These are phyloP conservation scores for Mythimna lalbum DNA, from an alignment of 2,888 invertebrate species.

Conservation along the genomic window DNA sequence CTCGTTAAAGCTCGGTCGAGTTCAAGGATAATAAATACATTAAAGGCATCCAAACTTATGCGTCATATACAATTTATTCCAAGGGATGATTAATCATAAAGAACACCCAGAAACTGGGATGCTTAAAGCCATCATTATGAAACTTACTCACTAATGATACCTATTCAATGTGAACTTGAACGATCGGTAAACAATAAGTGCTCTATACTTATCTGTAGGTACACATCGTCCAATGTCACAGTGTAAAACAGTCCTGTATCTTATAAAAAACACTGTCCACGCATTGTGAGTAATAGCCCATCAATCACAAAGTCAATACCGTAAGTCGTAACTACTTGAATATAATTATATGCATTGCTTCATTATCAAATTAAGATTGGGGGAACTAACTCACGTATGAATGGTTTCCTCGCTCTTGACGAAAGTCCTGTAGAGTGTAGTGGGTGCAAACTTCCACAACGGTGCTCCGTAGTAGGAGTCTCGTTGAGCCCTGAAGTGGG, in stretches of 20 bases:
- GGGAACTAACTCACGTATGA: slow-evolving; percentile 92
- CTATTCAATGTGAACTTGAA: slow-evolving; percentile 52
- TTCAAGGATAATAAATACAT: slow-evolving; percentile 27
- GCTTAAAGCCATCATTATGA: slow-evolving; percentile 12
- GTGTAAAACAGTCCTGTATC: slow-evolving; percentile 35
- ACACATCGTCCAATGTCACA: slow-evolving; percentile 38
- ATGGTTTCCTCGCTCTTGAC: slow-evolving; percentile 94
- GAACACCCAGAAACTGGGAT: background rate
- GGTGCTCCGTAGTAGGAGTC: slow-evolving; percentile 96
- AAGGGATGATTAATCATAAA: slow-evolving; percentile 18
- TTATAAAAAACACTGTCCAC: slow-evolving; percentile 39
- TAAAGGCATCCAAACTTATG: slow-evolving; percentile 9
- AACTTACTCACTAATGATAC: slow-evolving; percentile 28
- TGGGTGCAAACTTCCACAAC: slow-evolving; percentile 95
- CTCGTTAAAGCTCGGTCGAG: slow-evolving; percentile 4
- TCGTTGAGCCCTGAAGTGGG: slow-evolving; percentile 94
- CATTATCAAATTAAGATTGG: slow-evolving; percentile 34
- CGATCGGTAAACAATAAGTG: slow-evolving; percentile 33
- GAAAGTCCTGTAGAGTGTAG: slow-evolving; percentile 93
- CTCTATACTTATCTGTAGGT: slow-evolving; percentile 25
- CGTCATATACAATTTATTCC: slow-evolving; percentile 22
- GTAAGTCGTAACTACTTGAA: slow-evolving; percentile 30
- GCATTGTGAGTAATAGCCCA: slow-evolving; percentile 38
- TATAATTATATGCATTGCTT: slow-evolving; percentile 36
- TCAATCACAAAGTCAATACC: slow-evolving; percentile 42